phyloP scores from a whole-genome alignment of 2,797 vertebrate genomes.

The Gallinago nigripennis region DNA sequence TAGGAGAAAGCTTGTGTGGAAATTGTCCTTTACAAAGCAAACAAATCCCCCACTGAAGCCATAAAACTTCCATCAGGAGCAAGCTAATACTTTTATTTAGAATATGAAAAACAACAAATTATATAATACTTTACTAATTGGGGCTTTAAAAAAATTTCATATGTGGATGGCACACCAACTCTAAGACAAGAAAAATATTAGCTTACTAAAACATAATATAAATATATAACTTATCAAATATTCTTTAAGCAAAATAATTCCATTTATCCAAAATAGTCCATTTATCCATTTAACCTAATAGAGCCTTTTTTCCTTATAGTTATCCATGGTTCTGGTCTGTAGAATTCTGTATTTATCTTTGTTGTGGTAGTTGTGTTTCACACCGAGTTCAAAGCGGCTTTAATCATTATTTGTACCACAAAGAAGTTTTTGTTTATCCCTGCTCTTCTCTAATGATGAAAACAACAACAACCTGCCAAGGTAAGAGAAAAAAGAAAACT shows the following conservation, averaged over 20 bases:
- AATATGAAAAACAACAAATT: background rate
- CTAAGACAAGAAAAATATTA: background rate
- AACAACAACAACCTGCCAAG: constrained; percentile 66
- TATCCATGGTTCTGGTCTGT: background rate
- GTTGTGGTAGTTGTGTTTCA: constrained; percentile 36
- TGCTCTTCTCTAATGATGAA: constrained; percentile 31
- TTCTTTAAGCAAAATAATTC: background rate
- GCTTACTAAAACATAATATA: background rate
- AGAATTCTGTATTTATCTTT: constrained; percentile 19
- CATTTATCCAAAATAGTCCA: background rate
- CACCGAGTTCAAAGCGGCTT: constrained; percentile 43
- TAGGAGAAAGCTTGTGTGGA: background rate
- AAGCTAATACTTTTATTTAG: background rate
- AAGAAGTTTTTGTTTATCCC: constrained; percentile 63
- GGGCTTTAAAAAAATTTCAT: too few relatives aligned
- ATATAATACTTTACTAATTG: background rate
- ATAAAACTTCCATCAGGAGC: background rate
- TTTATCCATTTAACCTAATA: too few relatives aligned
- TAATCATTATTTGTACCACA: constrained; percentile 62
- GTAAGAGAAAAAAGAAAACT: constrained; percentile 51
- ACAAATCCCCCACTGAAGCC: background rate
- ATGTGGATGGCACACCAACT: background rate
- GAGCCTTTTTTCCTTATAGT: background rate
- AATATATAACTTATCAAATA: background rate
- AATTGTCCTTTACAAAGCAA: background rate